Base-by-base conservation (phyloP, 2,113 vertebrate genomes). In the Sterna hirundo region DNA sequence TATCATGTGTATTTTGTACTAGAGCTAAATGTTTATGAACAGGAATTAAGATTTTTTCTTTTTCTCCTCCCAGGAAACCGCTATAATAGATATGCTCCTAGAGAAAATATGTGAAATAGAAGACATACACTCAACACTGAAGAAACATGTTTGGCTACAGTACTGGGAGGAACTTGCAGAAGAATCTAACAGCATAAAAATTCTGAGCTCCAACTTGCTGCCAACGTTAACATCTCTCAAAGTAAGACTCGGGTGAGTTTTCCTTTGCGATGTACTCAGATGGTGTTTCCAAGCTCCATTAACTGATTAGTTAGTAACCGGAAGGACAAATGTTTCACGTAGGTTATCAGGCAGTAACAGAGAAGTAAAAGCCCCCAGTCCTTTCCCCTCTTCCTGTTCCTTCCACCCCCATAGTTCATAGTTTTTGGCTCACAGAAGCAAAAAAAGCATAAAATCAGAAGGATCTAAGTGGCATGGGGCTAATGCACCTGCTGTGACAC, bases 21-120 rank as follows among this genome's bases (percentile, higher is more conserved):
- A 74, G 32, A 75, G 46, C 20, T 54, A 91, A 90, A 94, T 65
- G 38, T 83, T 94, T 90, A 70, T 13, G 55, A 83, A 70, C 23
- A 68, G 25, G 51, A 27, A 90, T 36, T 60, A 46, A 25, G 34
- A 44, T 25, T 14, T 15, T 58, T 44, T 29, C 32, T n/a, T 61
- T 19, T 52, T 40, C 47, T 5, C 3, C 9, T 65, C 30, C 54
- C 20, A 54, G 57, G 36, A 34, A 95, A 90, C 61, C 46, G 40
- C n/a, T 82, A 13, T 36, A 55, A 86, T 76, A 86, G 91, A 92
- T 17, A 77, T 9, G 52, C 21, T 52, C 6, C 47, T 86, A 64
- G 64, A 86, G 68, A 79, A 91, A 96, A 76, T 19, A 74, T 1
- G 25, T 58, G 47, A 44, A 49, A 66, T 20, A 71, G 19, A 81